Evolutionary conservation across 2,797 vertebrate genomes (phyloP).

Genomic region (Typhlichthys eigenmanni): DNA sequence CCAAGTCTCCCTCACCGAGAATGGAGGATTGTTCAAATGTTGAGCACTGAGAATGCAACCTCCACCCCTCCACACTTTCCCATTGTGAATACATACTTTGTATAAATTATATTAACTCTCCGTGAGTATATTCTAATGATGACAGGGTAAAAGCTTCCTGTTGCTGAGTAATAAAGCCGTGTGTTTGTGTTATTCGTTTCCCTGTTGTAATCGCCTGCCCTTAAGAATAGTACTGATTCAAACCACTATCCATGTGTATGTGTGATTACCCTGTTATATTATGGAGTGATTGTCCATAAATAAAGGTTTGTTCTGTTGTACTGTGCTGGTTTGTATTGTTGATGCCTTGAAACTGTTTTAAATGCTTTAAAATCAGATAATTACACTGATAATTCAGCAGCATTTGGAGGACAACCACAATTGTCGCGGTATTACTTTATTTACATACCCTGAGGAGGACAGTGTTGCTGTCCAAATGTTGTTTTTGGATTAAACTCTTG

Average conservation of each 20-base stretch:
- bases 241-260: constrained; percentile 65
- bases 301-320: constrained; percentile 72
- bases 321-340: constrained; percentile 5
- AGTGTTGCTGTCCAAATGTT: no score
- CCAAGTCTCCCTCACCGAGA: constrained; percentile 29
- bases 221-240: constrained; percentile 60
- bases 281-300: constrained; percentile 67
- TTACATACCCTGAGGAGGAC: no score
- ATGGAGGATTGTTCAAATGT: constrained; percentile 37
- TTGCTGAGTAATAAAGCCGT: constrained; percentile 52
- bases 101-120: constrained; percentile 72
- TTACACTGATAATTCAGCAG: background rate
- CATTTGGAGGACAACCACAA: no score
- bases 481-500: no score
- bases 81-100: constrained; percentile 62
- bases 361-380: background rate
- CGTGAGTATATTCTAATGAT: constrained; percentile 59
- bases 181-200: constrained; percentile 36
- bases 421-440: no score
- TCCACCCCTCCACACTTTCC: constrained; percentile 48
- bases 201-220: constrained; percentile 66
- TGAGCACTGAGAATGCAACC: constrained; percentile 47
- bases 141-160: constrained; percentile 41
- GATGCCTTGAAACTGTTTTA: background rate
- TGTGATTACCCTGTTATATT: constrained; percentile 52